These are phyloP conservation scores for Dolomedes plantarius DNA, from an alignment of 2,888 invertebrate species.

Conservation along the genomic window DNA sequence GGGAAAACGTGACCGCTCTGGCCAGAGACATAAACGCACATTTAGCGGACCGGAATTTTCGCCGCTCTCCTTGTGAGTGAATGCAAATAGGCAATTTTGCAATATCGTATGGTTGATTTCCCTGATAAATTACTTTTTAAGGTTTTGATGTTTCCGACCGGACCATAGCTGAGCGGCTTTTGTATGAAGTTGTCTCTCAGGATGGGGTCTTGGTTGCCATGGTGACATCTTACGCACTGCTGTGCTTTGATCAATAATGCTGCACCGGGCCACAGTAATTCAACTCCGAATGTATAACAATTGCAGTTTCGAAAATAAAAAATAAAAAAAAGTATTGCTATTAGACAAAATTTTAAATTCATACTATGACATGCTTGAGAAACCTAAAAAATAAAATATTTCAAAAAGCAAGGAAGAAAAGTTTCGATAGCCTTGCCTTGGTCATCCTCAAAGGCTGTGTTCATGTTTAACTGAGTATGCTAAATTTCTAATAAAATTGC, in stretches of 20 bases:
- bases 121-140: not conserved
- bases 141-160: not conserved
- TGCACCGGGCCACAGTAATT: conserved; percentile 34
- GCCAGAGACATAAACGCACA: no score
- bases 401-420: no score
- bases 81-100: not conserved
- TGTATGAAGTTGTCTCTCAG: conserved; percentile 23
- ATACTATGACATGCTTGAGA: no score
- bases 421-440: no score
- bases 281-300: conserved; percentile 30
- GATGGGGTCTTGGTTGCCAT: conserved; percentile 54
- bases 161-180: conserved; percentile 32
- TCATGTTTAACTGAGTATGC: no score
- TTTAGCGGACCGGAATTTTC: no score
- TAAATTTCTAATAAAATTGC: no score
- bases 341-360: no score
- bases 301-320: conserved; percentile 31
- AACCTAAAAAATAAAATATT: no score
- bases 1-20: no score
- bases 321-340: no score
- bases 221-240: conserved; percentile 59
- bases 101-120: not conserved
- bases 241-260: conserved; percentile 65
- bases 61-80: not conserved
- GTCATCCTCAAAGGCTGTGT: no score